Conservation (phyloP, 2,888 invertebrate species). For the Lycocerus yunnanus region DNA sequence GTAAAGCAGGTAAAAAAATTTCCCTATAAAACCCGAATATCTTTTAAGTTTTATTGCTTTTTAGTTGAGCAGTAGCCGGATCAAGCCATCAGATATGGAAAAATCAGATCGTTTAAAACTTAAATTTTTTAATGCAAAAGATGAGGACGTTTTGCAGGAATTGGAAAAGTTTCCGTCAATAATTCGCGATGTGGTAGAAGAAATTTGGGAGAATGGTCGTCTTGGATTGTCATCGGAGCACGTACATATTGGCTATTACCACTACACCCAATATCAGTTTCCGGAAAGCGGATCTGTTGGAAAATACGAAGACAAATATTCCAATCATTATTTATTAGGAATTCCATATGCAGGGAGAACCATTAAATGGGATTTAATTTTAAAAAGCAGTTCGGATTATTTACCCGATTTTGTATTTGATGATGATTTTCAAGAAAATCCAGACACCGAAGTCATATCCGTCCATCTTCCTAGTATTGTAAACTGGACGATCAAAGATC, state of each 20-base stretch:
- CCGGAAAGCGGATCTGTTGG: not conserved
- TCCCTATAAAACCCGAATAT: not conserved
- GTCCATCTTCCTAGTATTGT: slow-evolving; percentile 63
- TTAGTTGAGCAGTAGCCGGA: not conserved
- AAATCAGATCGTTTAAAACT: not conserved
- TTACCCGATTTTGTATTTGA: slow-evolving; percentile 78
- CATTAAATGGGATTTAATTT: slow-evolving; percentile 72
- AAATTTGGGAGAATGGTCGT: not conserved
- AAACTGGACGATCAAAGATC: slow-evolving; percentile 66
- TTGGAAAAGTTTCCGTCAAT: not conserved
- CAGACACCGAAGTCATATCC: slow-evolving; percentile 61
- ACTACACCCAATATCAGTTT: not conserved
- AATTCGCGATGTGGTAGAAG: not conserved
- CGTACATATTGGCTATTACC: not conserved
- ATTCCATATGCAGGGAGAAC: slow-evolving; percentile 73
- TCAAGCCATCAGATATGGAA: not conserved
- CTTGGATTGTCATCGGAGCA: not conserved
- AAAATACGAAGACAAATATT: not conserved
- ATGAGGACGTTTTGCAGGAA: not conserved
- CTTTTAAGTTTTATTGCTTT: not conserved
- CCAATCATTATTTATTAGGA: slow-evolving; percentile 54
- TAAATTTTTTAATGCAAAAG: not conserved
- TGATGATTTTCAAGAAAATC: slow-evolving; percentile 65
- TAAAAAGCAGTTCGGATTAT: slow-evolving; percentile 60
- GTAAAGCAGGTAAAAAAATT: not conserved